phyloP scores from a whole-genome alignment of 2,797 vertebrate species.

The Potorous gilbertii region DNA sequence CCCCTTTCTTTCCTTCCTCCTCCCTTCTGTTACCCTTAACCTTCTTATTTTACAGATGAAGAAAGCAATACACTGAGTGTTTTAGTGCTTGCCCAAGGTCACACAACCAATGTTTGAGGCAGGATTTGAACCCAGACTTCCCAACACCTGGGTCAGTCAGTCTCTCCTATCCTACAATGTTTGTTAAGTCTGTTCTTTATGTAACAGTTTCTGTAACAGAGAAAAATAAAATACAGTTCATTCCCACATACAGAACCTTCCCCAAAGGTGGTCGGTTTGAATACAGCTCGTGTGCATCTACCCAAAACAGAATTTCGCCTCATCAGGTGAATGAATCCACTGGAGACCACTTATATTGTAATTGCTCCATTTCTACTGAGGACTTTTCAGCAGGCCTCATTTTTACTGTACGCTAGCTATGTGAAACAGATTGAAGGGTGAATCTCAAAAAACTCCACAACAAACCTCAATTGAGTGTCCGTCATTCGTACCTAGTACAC shows the following conservation, averaged over 20 bases:
- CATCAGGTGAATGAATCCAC: conserved; percentile 65
- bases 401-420: conserved; percentile 79
- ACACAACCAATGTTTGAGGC: not conserved
- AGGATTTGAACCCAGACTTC: not conserved
- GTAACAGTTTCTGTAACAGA: conserved; percentile 4
- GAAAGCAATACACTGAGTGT: not conserved
- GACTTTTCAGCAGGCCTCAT: conserved; percentile 77
- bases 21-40: not conserved
- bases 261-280: conserved; percentile 46
- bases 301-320: conserved; percentile 65
- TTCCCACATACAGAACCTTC: conserved; percentile 51
- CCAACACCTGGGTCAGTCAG: not conserved
- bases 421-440: conserved; percentile 80
- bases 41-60: not conserved
- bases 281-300: conserved; percentile 64
- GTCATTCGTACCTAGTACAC: conserved; percentile 86
- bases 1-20: not conserved
- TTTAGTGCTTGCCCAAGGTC: not conserved
- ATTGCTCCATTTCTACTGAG: conserved; percentile 73
- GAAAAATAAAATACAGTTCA: conserved; percentile 44
- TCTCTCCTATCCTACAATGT: not conserved
- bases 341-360: conserved; percentile 75
- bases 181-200: not conserved
- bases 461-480: conserved; percentile 81
- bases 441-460: conserved; percentile 80